Conservation (phyloP, 2,797 vertebrate genomes). For the Manis javanica region DNA sequence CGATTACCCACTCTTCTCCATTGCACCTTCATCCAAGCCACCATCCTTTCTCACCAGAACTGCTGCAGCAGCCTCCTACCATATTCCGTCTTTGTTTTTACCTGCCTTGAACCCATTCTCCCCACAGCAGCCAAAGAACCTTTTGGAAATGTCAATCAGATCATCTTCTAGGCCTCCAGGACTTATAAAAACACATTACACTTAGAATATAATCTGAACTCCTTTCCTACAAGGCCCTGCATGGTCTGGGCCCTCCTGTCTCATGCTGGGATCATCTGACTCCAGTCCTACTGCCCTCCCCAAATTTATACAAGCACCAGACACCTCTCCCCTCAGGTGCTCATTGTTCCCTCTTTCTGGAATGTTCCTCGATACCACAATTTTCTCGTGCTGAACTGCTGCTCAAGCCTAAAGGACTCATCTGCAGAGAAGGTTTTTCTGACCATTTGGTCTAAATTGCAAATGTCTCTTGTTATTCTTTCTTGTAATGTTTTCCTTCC, state of each 20-base stretch:
- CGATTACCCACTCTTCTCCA: not conserved
- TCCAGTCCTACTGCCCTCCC: not conserved
- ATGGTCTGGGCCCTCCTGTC: not conserved
- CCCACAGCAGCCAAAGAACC: not conserved
- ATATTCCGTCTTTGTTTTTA: not conserved
- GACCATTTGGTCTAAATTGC: not conserved
- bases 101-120: not conserved
- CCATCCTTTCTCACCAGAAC: not conserved
- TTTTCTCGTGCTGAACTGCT: not conserved
- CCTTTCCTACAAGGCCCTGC: not conserved
- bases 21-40: not conserved
- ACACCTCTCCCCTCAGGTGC: not conserved
- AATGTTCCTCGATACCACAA: not conserved
- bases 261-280: not conserved
- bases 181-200: not conserved
- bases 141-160: not conserved
- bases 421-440: not conserved
- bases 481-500: not conserved
- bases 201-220: not conserved
- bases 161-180: not conserved
- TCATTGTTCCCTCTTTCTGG: not conserved
- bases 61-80: fast-evolving
- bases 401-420: not conserved
- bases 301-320: not conserved
- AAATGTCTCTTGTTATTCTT: not conserved